These are phyloP conservation scores for Bufo bufo DNA, from an alignment of 2,113 vertebrate species.

Conservation along the genomic window DNA sequence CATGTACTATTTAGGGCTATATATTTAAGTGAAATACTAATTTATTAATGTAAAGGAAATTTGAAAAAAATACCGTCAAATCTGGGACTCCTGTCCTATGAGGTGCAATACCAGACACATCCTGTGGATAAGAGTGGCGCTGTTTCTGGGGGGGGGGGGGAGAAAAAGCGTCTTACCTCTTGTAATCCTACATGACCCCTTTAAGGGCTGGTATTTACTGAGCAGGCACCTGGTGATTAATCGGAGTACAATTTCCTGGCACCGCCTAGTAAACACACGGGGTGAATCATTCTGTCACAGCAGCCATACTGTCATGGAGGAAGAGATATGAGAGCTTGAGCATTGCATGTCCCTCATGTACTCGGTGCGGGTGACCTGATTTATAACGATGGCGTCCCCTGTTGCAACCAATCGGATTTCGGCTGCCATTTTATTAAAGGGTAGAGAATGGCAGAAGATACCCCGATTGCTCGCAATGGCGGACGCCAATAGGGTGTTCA, in stretches of 20 bases:
- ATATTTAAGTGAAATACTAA: no score
- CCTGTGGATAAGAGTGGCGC: not conserved
- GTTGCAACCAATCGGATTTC: not conserved
- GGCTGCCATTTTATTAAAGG: not conserved
- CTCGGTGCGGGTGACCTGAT: not conserved
- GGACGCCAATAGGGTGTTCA: no score
- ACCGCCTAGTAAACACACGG: not conserved
- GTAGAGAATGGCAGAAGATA: no score
- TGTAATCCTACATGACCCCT: not conserved
- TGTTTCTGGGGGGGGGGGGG: not conserved
- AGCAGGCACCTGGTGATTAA: not conserved
- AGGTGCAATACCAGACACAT: not conserved
- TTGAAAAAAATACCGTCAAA: no score
- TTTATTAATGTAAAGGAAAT: no score
- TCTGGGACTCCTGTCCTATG: no score
- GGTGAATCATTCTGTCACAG: not conserved
- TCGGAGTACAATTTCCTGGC: not conserved
- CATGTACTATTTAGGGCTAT: not conserved
- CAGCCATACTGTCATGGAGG: conserved; percentile 7
- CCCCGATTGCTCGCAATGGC: no score
- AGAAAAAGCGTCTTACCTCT: not conserved
- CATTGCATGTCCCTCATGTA: conserved; percentile 50
- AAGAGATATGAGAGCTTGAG: conserved; percentile 3
- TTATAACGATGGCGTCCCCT: not conserved
- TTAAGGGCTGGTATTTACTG: not conserved